A percentile compares a stretch with the other conserved stretches of the same genome.
Evolutionary conservation across 2,113 vertebrate genomes (phyloP).

Genomic region (Zeus faber): DNA sequence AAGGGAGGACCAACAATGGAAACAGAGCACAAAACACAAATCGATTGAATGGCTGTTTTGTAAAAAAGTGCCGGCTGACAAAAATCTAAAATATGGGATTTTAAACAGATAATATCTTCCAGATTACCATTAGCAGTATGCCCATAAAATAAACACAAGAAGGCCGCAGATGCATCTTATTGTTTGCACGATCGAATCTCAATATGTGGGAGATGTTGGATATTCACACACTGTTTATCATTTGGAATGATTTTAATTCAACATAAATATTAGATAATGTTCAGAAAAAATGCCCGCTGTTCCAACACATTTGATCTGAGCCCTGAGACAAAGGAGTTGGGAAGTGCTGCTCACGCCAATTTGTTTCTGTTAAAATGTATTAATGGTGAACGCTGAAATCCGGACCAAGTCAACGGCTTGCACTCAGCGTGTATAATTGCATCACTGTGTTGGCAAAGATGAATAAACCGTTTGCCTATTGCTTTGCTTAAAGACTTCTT

Average conservation of each 20-base stretch:
- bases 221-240: constrained; percentile 2
- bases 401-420: neutral
- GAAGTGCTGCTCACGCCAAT: neutral
- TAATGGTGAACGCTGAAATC: neutral
- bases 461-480: neutral
- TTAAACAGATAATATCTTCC: too few relatives aligned
- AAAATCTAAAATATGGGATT: too few relatives aligned
- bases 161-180: too few relatives aligned
- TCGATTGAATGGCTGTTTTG: too few relatives aligned
- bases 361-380: neutral
- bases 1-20: too few relatives aligned
- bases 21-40: too few relatives aligned
- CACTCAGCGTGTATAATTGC: neutral
- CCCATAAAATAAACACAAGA: too few relatives aligned
- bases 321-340: neutral
- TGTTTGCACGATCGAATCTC: too few relatives aligned
- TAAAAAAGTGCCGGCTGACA: too few relatives aligned
- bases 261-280: neutral
- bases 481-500: neutral
- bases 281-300: neutral
- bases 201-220: neutral
- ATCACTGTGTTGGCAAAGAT: neutral
- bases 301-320: neutral
- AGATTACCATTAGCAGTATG: too few relatives aligned
- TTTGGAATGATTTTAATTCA: neutral